Conservation (phyloP, 2,113 vertebrate genomes). For the Scalopus aquaticus region DNA sequence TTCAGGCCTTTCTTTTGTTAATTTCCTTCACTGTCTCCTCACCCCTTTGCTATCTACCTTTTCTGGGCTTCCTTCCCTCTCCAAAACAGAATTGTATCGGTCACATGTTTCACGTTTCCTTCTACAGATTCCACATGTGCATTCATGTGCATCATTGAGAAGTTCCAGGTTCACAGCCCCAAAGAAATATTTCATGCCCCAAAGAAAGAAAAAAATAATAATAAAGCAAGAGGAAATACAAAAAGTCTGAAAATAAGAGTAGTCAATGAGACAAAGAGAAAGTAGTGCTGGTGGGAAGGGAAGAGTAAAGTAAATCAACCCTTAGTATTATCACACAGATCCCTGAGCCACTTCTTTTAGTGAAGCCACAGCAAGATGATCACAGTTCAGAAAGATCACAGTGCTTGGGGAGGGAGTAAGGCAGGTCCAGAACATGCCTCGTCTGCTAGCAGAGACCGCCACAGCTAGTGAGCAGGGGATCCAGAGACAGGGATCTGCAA, state of each 20-base stretch:
- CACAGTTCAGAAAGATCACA: background rate
- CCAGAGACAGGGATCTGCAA: background rate
- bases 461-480: background rate
- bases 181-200: slow-evolving; percentile 29
- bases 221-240: slow-evolving; percentile 13
- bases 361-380: slow-evolving; percentile 32
- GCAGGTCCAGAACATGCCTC: background rate
- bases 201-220: slow-evolving; percentile 12
- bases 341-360: background rate
- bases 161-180: background rate
- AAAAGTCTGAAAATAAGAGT: slow-evolving; percentile 30
- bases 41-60: background rate
- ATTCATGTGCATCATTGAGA: slow-evolving; percentile 5
- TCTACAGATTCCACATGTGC: background rate
- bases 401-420: background rate
- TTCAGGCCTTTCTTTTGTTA: background rate
- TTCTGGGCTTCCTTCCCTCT: background rate
- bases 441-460: background rate
- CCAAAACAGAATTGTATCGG: background rate
- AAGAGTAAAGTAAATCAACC: background rate
- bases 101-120: background rate
- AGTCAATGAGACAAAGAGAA: background rate
- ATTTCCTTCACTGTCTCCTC: background rate
- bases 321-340: background rate
- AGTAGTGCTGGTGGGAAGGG: background rate